Base-by-base conservation (phyloP, 2,888 invertebrate genomes). In the Drosophila suboccidentalis region DNA sequence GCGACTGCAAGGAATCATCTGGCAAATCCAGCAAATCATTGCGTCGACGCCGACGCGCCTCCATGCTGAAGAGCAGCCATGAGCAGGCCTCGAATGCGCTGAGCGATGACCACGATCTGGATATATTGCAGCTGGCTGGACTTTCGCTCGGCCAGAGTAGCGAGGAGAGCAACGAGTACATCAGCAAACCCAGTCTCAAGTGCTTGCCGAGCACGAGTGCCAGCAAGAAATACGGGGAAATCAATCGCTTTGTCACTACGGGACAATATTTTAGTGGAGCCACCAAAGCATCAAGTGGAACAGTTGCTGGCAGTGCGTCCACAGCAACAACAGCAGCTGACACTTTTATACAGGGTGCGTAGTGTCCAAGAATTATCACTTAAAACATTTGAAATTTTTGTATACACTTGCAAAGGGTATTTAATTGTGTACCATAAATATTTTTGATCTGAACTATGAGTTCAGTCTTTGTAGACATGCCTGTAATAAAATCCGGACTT, bases 71-170 rank as follows among this genome's bases (percentile, higher is more conserved):
- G 26, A 79, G 69, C 19, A 55, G 71, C 11, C 77, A 83, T 32
- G 82, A 89, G 9, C 94, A 94, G 85, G 93, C 94, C 78, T 93
- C 94, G 2, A 88, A 65, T 41, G 89, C n/a, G 77, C 34, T 84
- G 10, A 89, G 71, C 41, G 90, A 90, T 54, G 95, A 95, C 61
- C 68, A 76, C 34, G 82, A 83, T 54, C 94, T 94, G 91, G 95
- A 95, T 81, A 94, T 95, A 78, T 81, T 94, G 46, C 92, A 94
- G 75, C 90, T 95, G 61, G 94, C 95, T 2, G 94, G 94, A 46
- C 92, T 95, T 11, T 94, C 94, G 32, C 90, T 95, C 41, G 95
- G 95, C 0, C 94, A 94, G 78, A 94, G 94, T 87, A 92, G 93
- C 55, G 93, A 92, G 72, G 93, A 93, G 61, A 92, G 92, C 64